Evolutionary conservation across 2,113 vertebrate species (phyloP).

Genomic region (Rhinolophus sinicus): DNA sequence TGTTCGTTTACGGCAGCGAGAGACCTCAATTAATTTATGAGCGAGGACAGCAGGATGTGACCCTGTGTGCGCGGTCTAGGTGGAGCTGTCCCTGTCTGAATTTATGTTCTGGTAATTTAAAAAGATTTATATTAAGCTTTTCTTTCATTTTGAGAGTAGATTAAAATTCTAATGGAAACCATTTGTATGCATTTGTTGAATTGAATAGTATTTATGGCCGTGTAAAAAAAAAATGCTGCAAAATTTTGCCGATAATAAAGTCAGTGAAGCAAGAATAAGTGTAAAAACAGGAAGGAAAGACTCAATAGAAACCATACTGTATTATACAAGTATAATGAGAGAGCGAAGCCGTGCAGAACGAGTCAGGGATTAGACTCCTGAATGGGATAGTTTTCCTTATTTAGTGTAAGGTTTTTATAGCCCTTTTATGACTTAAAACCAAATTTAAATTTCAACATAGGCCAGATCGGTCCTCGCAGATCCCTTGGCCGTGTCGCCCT

Average conservation of each 20-base stretch:
- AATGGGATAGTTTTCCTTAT: constrained; percentile 66
- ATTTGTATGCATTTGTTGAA: constrained; percentile 88
- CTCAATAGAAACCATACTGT: constrained; percentile 69
- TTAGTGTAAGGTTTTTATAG: constrained; percentile 72
- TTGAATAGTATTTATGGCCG: constrained; percentile 86
- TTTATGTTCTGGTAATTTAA: constrained; percentile 87
- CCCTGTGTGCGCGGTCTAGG: constrained; percentile 77
- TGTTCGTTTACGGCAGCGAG: constrained; percentile 83
- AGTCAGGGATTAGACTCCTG: constrained; percentile 61
- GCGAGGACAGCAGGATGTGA: constrained; percentile 84
- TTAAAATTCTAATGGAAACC: constrained; percentile 89
- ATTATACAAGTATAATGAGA: constrained; percentile 79
- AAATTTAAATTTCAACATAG: constrained; percentile 68
- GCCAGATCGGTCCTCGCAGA: not conserved
- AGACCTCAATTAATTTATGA: constrained; percentile 89
- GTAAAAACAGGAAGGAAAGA: constrained; percentile 78
- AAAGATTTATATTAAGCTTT: constrained; percentile 87
- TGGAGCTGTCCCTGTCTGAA: constrained; percentile 84
- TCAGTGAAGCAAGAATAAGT: constrained; percentile 81
- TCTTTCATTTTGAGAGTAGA: constrained; percentile 87
- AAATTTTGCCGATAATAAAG: constrained; percentile 82
- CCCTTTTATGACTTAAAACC: constrained; percentile 68
- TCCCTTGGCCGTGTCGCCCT: not conserved
- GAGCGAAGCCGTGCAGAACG: constrained; percentile 71
- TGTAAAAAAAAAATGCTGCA: constrained; percentile 81